phyloP scores from a whole-genome alignment of 1,140 invertebrate species.

The honey bee (Apis mellifera) region Amel_HAv3.1 CM009932.2:10714501-10715000 shows the following conservation, averaged over 20 bases:
- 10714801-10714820: too few species aligned
- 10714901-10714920: too few species aligned
- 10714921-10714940: too few species aligned
- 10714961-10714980: too few species aligned
- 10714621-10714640: not conserved
- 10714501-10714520: constrained; percentile 54
- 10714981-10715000: too few species aligned
- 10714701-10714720: constrained; percentile 36
- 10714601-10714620: not conserved
- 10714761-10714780: not conserved
- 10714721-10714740: constrained; percentile 54
- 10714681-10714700: constrained; percentile 4
- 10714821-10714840: too few species aligned
- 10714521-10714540: constrained; percentile 53
- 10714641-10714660: constrained; percentile 39
- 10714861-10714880: too few species aligned
- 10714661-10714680: constrained; percentile 30
- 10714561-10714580: constrained; percentile 42
- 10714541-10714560: constrained; percentile 46
- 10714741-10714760: not conserved
- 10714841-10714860: too few species aligned
- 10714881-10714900: too few species aligned
- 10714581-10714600: not conserved
- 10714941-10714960: too few species aligned
- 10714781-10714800: constrained; percentile 29